Conservation (phyloP, 2,888 invertebrate genomes). For the Alsophila aescularia region DNA sequence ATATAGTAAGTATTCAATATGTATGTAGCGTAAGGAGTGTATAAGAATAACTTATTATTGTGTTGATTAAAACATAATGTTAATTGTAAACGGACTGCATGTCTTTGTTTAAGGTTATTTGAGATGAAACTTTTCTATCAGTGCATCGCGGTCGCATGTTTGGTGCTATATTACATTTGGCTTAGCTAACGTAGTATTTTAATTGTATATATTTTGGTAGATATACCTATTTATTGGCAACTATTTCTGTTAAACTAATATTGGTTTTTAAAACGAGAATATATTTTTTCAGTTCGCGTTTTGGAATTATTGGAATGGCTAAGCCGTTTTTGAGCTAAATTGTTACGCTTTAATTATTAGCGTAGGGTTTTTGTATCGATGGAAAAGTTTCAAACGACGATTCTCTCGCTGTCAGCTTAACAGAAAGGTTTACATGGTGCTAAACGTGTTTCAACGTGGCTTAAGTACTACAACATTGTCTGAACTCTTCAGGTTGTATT, state of each 20-base stretch:
- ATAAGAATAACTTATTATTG: constrained; percentile 77
- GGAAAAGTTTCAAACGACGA: constrained; percentile 73
- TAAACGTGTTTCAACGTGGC: constrained; percentile 47
- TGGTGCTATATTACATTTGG: constrained; percentile 80
- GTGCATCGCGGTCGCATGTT: constrained; percentile 62
- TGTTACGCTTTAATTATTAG: constrained; percentile 71
- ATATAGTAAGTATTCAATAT: constrained; percentile 66
- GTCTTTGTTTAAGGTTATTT: constrained; percentile 45
- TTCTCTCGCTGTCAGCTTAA: constrained; percentile 68
- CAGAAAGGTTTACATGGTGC: constrained; percentile 63
- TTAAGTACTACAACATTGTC: constrained; percentile 5
- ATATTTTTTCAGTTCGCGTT: constrained; percentile 43
- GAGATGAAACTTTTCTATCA: constrained; percentile 79
- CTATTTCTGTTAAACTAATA: constrained; percentile 62
- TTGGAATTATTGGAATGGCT: constrained; percentile 54
- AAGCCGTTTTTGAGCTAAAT: constrained; percentile 67
- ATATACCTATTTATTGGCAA: constrained; percentile 71
- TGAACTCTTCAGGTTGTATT: constrained; percentile 58
- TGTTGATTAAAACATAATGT: constrained; percentile 64
- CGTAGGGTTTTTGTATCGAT: constrained; percentile 72
- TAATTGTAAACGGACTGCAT: constrained; percentile 67
- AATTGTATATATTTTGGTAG: constrained; percentile 70
- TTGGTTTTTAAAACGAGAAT: constrained; percentile 40
- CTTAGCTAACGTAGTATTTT: constrained; percentile 79
- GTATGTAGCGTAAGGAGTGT: constrained; percentile 73